A percentile compares a stretch with the other conserved stretches of the same genome.
phyloP scores from a whole-genome alignment of 1,140 invertebrate species.

The Acromyrmex charruanus region DNA sequence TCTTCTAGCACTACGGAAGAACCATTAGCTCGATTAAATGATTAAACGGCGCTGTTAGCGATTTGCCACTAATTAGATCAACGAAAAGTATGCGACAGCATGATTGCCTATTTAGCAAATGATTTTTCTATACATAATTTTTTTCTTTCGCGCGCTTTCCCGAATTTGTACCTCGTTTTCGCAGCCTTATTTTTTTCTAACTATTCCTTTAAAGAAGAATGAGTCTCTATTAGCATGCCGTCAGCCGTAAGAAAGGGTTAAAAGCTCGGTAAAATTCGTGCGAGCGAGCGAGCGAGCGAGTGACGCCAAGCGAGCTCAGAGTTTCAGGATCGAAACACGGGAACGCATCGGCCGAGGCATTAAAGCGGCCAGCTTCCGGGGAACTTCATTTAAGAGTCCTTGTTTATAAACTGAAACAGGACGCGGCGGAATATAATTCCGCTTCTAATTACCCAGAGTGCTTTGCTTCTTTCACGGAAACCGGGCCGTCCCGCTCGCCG shows the following conservation, averaged over 20 bases:
- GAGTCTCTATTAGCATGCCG: not conserved
- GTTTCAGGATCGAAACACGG: conserved; percentile 60
- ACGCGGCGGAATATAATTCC: conserved; percentile 83
- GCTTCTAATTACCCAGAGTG: conserved; percentile 84
- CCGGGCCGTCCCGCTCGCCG: conserved; percentile 63
- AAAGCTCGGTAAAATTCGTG: conserved; percentile 13
- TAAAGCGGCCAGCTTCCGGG: conserved; percentile 74
- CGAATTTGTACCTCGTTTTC: not conserved
- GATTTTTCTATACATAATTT: not conserved
- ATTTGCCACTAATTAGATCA: conserved; percentile 50
- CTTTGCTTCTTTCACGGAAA: conserved; percentile 82
- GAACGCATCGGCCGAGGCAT: conserved; percentile 70
- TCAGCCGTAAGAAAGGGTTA: conserved; percentile 43
- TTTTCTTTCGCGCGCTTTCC: not conserved
- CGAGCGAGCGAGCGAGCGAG: conserved; percentile 7
- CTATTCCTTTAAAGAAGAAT: conserved; percentile 7
- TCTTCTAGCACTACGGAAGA: conserved; percentile 50
- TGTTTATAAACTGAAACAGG: conserved; percentile 86
- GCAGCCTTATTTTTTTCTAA: not conserved
- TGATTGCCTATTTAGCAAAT: not conserved
- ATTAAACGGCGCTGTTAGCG: conserved; percentile 44
- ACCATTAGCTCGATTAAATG: conserved; percentile 61
- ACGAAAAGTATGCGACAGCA: conserved; percentile 6
- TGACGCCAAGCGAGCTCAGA: not conserved
- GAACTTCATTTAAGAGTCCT: conserved; percentile 85